Conservation (phyloP, 2,888 invertebrate species). For the Tolmerus cingulatus region DNA sequence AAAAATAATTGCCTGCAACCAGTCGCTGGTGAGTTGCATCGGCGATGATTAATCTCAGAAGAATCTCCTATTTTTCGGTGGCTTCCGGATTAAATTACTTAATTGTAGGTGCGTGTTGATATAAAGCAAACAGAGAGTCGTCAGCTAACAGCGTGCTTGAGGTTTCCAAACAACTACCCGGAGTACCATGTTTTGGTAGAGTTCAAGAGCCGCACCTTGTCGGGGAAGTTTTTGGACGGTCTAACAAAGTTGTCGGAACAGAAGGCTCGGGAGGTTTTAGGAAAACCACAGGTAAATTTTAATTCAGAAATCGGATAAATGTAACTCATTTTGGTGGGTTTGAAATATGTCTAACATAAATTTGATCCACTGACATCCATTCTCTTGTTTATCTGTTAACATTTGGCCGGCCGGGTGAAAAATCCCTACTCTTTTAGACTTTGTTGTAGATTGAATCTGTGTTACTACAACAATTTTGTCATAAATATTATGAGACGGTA, state of each 20-base stretch:
- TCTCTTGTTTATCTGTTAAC: too few species aligned
- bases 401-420: too few species aligned
- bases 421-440: too few species aligned
- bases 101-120: conserved; percentile 65
- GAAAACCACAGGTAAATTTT: conserved; percentile 66
- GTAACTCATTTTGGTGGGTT: too few species aligned
- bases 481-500: too few species aligned
- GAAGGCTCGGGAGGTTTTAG: conserved; percentile 68
- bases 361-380: too few species aligned
- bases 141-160: conserved; percentile 70
- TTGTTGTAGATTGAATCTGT: too few species aligned
- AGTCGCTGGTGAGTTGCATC: conserved; percentile 66
- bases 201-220: conserved; percentile 74
- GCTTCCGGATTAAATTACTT: not conserved
- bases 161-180: conserved; percentile 74
- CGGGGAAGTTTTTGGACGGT: conserved; percentile 70
- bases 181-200: conserved; percentile 69
- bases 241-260: conserved; percentile 71
- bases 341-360: too few species aligned
- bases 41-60: not conserved
- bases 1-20: conserved; percentile 72
- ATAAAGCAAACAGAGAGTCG: conserved; percentile 72
- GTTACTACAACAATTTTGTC: too few species aligned
- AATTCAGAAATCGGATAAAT: not conserved
- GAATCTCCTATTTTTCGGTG: not conserved